These are phyloP conservation scores for Ammodytes dubius DNA, from an alignment of 2,113 vertebrate species.

Conservation along the genomic window DNA sequence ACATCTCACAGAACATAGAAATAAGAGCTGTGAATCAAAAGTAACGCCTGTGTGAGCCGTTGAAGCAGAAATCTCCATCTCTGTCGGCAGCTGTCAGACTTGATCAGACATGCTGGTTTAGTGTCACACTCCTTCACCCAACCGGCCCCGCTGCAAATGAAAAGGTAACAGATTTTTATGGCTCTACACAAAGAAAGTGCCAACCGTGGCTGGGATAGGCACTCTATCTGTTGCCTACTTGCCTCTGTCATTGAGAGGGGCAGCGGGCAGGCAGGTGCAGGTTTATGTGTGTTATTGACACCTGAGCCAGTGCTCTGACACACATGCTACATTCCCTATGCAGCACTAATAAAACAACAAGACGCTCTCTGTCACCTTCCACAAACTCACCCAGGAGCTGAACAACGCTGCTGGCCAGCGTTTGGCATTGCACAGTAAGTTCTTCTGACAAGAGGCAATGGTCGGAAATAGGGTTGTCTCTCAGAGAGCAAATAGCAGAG, in stretches of 20 bases:
- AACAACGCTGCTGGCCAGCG: constrained; percentile 14
- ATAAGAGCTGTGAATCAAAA: constrained; percentile 31
- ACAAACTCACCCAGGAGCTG: constrained; percentile 29
- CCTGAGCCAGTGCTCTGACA: constrained; percentile 53
- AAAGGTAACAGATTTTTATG: constrained; percentile 67
- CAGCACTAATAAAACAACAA: constrained; percentile 69
- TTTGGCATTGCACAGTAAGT: constrained; percentile 38
- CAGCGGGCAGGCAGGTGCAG: constrained; percentile 25
- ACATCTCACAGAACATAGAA: constrained; percentile 18
- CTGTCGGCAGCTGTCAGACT: constrained; percentile 43
- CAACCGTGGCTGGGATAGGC: constrained; percentile 29
- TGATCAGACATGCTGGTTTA: constrained; percentile 35
- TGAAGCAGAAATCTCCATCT: constrained; percentile 27
- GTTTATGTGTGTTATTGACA: constrained; percentile 63
- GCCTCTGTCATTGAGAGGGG: constrained; percentile 23
- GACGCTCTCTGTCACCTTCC: constrained; percentile 52
- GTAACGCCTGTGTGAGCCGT: not conserved
- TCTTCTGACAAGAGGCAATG: constrained; percentile 56
- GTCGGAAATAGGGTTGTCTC: constrained; percentile 54
- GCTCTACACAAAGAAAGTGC: constrained; percentile 26
- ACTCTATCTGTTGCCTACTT: constrained; percentile 36
- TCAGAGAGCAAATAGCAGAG: constrained; percentile 13
- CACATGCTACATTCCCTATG: constrained; percentile 35
- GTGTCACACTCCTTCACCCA: constrained; percentile 12
- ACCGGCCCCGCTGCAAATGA: constrained; percentile 47